Base-by-base conservation (phyloP, 1,140 invertebrate genomes). In the Cotesia chilonis region DNA sequence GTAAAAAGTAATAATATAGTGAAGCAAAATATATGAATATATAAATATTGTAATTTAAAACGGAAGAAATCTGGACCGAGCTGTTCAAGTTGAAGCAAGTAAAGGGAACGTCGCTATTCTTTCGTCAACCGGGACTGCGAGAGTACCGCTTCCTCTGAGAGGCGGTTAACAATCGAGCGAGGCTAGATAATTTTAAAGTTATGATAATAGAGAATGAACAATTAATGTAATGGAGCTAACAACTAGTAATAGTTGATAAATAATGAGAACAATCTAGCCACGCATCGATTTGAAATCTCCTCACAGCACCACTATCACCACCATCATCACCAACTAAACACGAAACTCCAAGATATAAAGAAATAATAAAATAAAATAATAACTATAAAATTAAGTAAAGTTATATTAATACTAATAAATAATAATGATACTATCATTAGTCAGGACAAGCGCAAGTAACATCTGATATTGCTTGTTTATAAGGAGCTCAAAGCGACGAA, bases 401-500 rank as follows among this genome's bases (percentile, higher is more conserved):
- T 28, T 28, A 67, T 38, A 60, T 60, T 60, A 69, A 41, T 69
- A 47, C 59, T 60, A 28, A 69, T 59, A 61, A 28, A 55, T 55
- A 55, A 55, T 55, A 5, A 55, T 55, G 17, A 55, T 55, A 55
- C 10, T 14, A 55, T 20, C 28, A 28, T 28, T 28, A 28, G 20
- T 41, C 5, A 68, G 63, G 61, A 68, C 75, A 70, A 74, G 67
- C 75, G 76, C 75, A 79, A 82, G 79, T 82, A 81, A 82, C 79
- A 57, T 68, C 77, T 80, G 76, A 67, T 85, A 82, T 84, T 85
- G 80, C 83, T 83, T 85, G 79, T 79, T 81, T 63, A 75, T 86
- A 88, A 94, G 92, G 92, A 93, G 89, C 90, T 93, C 89, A 93
- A 92, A 90, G 90, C 91, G 75, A 92, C 92, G 88, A 93, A 93